Evolutionary conservation across 2,113 vertebrate genomes (phyloP).

Genomic region (Sorex araneus): DNA sequence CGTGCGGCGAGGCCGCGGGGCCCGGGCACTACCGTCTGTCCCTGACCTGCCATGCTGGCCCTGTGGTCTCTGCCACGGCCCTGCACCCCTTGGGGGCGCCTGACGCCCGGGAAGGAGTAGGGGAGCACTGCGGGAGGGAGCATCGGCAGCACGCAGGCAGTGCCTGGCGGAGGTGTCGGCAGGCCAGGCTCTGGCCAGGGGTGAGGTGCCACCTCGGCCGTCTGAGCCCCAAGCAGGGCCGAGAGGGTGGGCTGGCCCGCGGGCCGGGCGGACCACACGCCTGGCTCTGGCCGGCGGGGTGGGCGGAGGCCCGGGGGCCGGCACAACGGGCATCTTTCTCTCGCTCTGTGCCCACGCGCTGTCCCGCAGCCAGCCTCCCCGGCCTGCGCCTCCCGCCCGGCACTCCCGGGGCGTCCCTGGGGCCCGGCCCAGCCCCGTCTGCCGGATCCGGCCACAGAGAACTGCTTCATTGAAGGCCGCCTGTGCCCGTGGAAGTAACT

Average conservation of each 20-base stretch:
- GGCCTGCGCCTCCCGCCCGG: constrained; percentile 53
- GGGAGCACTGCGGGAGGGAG: neutral
- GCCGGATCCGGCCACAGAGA: constrained; percentile 79
- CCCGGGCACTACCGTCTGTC: too few relatives aligned
- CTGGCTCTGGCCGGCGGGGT: neutral
- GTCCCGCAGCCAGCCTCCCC: neutral
- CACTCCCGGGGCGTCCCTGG: constrained; percentile 53
- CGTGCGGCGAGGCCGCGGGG: too few relatives aligned
- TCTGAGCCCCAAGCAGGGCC: neutral
- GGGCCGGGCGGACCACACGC: neutral
- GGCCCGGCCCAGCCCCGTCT: constrained; percentile 68
- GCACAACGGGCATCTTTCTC: neutral
- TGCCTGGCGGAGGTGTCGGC: too few relatives aligned
- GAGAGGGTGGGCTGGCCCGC: neutral
- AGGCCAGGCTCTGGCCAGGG: too few relatives aligned
- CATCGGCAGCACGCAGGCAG: too few relatives aligned
- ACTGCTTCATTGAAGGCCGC: constrained; percentile 74
- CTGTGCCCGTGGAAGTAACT: constrained; percentile 77
- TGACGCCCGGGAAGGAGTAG: neutral
- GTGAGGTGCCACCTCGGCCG: too few relatives aligned
- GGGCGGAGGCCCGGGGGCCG: neutral
- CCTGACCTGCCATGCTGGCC: too few relatives aligned
- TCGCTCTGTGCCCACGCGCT: neutral
- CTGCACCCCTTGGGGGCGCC: too few relatives aligned
- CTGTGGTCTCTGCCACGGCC: too few relatives aligned